Conservation (phyloP, 2,888 invertebrate species). For the Dicyrtoma fusca region DNA sequence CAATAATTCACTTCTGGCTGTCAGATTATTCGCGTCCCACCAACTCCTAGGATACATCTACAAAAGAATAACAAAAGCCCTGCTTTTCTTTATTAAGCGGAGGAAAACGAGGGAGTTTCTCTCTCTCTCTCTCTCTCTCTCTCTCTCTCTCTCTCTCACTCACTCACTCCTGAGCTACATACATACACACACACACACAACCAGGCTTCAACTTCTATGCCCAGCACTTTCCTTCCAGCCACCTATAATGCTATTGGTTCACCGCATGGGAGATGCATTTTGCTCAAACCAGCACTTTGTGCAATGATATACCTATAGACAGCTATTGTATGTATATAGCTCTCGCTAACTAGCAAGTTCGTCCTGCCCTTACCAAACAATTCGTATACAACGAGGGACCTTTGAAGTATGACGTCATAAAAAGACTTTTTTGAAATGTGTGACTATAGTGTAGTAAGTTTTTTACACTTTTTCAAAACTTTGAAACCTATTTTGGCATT, state of each 20-base stretch:
- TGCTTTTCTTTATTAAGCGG: slow-evolving; percentile 55
- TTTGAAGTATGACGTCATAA: too few relatives aligned
- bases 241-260: neutral
- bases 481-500: too few relatives aligned
- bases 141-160: too few relatives aligned
- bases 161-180: neutral
- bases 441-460: too few relatives aligned
- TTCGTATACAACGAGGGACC: too few relatives aligned
- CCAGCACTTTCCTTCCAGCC: neutral
- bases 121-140: slow-evolving; percentile 2
- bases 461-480: too few relatives aligned
- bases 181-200: slow-evolving; percentile 10
- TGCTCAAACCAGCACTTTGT: neutral
- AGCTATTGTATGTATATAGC: too few relatives aligned
- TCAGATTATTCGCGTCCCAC: slow-evolving; percentile 57
- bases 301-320: too few relatives aligned
- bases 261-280: slow-evolving; percentile 3
- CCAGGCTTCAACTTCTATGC: neutral
- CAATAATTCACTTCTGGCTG: slow-evolving; percentile 56
- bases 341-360: too few relatives aligned
- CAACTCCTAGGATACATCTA: slow-evolving; percentile 52
- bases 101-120: slow-evolving; percentile 39
- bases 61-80: slow-evolving; percentile 57
- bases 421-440: too few relatives aligned
- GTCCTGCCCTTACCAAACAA: too few relatives aligned